These are phyloP conservation scores for Lithobates pipiens DNA, from an alignment of 2,797 vertebrate genomes.

Conservation along the genomic window DNA sequence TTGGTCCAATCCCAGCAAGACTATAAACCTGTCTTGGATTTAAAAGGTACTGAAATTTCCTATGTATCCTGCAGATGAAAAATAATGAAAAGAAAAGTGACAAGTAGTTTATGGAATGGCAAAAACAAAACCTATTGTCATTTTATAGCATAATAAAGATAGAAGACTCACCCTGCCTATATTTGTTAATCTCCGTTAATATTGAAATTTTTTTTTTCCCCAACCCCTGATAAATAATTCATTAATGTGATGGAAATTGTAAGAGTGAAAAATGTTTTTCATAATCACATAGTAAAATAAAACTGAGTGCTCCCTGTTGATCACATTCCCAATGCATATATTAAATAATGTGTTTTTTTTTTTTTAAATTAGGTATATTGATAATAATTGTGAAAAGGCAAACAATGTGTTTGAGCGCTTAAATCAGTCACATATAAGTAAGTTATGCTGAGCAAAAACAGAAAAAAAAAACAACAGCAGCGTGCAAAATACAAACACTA, in stretches of 20 bases:
- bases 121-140: slow-evolving; percentile 48
- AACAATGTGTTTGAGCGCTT: slow-evolving; percentile 19
- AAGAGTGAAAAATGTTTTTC: slow-evolving; percentile 59
- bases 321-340: slow-evolving; percentile 46
- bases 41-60: slow-evolving; percentile 93
- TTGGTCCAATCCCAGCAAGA: slow-evolving; percentile 90
- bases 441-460: slow-evolving; percentile 15
- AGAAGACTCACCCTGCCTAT: slow-evolving; percentile 40
- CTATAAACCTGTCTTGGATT: slow-evolving; percentile 96
- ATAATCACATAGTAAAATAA: slow-evolving; percentile 60
- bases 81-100: slow-evolving; percentile 45
- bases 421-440: slow-evolving; percentile 35
- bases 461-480: background rate
- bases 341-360: slow-evolving; percentile 49
- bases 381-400: slow-evolving; percentile 57
- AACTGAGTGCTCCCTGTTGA: slow-evolving; percentile 48
- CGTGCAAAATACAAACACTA: slow-evolving; percentile 26
- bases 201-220: slow-evolving; percentile 32
- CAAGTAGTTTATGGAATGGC: slow-evolving; percentile 52
- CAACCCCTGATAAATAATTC: slow-evolving; percentile 52
- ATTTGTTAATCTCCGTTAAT: slow-evolving; percentile 61
- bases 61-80: slow-evolving; percentile 84
- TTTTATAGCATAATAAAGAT: slow-evolving; percentile 56
- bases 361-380: slow-evolving; percentile 57
- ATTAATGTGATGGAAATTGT: slow-evolving; percentile 62